Percentiles rank a stretch among this genome's conserved stretches.
Conservation (phyloP, 37 sponge, comb jelly and placozoan species). For the Theonella swinhoei region DNA sequence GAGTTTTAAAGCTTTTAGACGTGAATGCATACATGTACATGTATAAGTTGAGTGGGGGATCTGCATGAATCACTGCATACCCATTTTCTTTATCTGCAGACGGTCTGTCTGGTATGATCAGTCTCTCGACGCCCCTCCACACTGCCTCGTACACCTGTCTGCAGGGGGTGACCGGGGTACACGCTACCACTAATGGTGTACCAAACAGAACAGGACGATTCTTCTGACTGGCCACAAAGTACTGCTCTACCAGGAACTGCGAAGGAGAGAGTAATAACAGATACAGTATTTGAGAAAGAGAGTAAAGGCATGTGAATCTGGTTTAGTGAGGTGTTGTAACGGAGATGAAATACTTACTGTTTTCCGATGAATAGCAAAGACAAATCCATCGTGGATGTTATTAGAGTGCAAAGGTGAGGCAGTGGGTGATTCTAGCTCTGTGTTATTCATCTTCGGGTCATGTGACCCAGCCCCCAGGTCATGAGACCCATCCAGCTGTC, state of each 20-base stretch:
- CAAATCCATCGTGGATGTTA: slow-evolving; percentile 34
- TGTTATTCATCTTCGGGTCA: too few species aligned
- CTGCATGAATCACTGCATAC: too few species aligned
- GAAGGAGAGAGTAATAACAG: background rate
- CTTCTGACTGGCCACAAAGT: slow-evolving; percentile 79
- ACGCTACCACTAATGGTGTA: slow-evolving; percentile 80
- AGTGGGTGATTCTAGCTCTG: background rate
- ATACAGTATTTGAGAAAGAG: background rate
- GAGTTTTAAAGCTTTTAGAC: too few species aligned
- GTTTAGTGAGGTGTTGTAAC: background rate
- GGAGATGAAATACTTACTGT: slow-evolving; percentile 7
- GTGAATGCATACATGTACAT: too few species aligned
- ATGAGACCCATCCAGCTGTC: background rate
- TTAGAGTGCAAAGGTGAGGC: background rate
- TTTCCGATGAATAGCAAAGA: slow-evolving; percentile 51
- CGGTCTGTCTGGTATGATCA: slow-evolving; percentile 71
- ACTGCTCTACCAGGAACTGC: slow-evolving; percentile 61
- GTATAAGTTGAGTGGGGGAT: too few species aligned
- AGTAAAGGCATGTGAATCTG: background rate
- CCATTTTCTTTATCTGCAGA: too few species aligned
- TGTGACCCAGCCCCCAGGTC: background rate
- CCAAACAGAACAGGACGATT: slow-evolving; percentile 77
- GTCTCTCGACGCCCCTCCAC: slow-evolving; percentile 71
- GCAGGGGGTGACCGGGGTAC: slow-evolving; percentile 37
- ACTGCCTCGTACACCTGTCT: slow-evolving; percentile 67